A percentile compares a stretch with the other conserved stretches of the same genome.
Conservation (phyloP, 2,113 vertebrate species). For the Nettapus auritus region DNA sequence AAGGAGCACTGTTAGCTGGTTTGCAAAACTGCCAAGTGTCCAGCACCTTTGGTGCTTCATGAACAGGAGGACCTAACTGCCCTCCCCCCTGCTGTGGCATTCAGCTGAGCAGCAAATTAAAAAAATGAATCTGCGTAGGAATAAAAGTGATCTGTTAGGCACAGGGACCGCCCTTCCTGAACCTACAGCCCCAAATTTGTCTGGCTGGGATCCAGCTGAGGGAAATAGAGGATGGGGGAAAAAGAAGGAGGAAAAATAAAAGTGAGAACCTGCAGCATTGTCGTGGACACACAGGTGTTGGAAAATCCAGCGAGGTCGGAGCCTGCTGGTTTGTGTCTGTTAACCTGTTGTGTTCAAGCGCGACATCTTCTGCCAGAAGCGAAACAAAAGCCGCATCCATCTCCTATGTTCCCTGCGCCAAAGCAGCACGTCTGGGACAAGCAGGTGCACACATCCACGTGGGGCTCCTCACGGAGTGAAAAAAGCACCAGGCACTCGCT, state of each 20-base stretch:
- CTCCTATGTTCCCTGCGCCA: neutral
- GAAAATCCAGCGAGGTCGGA: neutral
- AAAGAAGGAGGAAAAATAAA: too few relatives aligned
- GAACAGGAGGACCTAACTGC: neutral
- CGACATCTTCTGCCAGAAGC: neutral
- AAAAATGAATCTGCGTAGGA: fast-evolving
- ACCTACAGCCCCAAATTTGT: neutral
- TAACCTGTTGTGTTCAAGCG: neutral
- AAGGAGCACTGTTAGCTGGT: neutral
- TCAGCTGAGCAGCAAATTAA: neutral
- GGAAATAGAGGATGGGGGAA: neutral
- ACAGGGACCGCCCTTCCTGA: neutral
- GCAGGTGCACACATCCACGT: neutral
- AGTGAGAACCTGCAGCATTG: neutral
- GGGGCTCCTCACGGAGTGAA: neutral
- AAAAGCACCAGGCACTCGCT: fast-evolving
- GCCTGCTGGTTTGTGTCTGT: neutral
- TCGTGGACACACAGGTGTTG: too few relatives aligned
- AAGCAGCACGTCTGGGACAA: fast-evolving
- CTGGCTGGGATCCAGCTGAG: neutral
- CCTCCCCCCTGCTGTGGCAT: neutral
- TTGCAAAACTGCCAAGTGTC: neutral
- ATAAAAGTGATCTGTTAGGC: neutral
- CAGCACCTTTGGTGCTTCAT: neutral
- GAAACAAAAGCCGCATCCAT: neutral